Conservation (phyloP, 1,140 invertebrate genomes). For the Drosophila pseudoobscura region DNA sequence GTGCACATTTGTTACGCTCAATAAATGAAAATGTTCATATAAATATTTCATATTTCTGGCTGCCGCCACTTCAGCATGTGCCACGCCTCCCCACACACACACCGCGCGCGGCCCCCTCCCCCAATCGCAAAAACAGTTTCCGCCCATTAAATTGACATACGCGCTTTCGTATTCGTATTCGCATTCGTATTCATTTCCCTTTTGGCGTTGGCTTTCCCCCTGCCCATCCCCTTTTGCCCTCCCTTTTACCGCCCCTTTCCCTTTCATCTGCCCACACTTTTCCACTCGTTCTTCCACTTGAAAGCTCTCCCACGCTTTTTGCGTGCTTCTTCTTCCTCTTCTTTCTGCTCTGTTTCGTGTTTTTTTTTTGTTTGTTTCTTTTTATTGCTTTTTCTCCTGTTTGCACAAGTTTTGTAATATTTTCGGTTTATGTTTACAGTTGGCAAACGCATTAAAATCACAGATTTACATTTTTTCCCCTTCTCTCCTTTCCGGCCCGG, state of each 20-base stretch:
- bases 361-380: conserved; percentile 27
- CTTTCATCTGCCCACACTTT: not conserved
- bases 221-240: not conserved
- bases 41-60: conserved; percentile 77
- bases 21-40: conserved; percentile 82
- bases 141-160: conserved; percentile 82
- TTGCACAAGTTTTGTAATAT: conserved; percentile 82
- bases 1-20: conserved; percentile 78
- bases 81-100: conserved; percentile 23
- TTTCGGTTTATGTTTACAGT: conserved; percentile 81
- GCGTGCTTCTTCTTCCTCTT: conserved; percentile 10
- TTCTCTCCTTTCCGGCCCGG: not conserved
- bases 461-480: conserved; percentile 79
- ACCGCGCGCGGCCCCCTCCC: not conserved
- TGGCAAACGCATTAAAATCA: conserved; percentile 82
- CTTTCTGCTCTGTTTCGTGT: no score
- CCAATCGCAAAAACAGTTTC: conserved; percentile 55
- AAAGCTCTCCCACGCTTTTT: conserved; percentile 4
- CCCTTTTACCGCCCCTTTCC: not conserved
- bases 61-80: conserved; percentile 19
- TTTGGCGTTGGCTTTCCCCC: conserved; percentile 14
- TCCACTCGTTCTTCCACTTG: no score
- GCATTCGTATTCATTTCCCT: conserved; percentile 74
- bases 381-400: conserved; percentile 62
- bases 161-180: conserved; percentile 73